Base-by-base conservation (phyloP, 2,888 invertebrate genomes). In the Oxytorus armatus region DNA sequence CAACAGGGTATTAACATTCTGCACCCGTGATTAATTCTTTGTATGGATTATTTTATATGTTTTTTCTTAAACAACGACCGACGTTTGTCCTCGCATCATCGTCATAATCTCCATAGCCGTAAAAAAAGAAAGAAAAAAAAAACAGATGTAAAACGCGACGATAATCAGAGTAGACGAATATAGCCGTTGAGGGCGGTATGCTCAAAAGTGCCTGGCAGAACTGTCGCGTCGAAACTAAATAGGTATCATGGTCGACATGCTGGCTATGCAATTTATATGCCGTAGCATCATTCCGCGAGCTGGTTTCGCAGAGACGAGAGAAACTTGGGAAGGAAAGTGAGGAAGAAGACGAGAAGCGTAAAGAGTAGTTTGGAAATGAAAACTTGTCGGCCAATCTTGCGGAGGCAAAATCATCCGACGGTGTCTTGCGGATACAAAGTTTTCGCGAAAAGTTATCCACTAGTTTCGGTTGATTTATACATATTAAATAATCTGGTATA, bases 221-320 rank as follows among this genome's bases (percentile, higher is more conserved):
- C 51, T 53, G 21, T 33, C 11, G 39, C 59, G 49, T 63, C 23
- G 42, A 63, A 65, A 49, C 63, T 65, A 49, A 55, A 77, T 57
- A 55, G 57, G 57, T 70, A 70, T 65, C 63, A 63, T 49, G 25
- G 61, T 59, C 11, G 21, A 47, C 49, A 5, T 53, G 33, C 16
- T 36, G 1, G 18, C 25, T 25, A 14, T 3, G 65, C 63, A 63
- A 69, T 77, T 69, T 47, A 49, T 49, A 59, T 18, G 23, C 66
- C 49, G 39, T n/a, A 23, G 10, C 49, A 39, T 53, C 29, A 21
- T 59, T 39, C 39, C 3, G 39, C n/a, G 42, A 25, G n/a, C 36
- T 29, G 29, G 42, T 3, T 36, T 8, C 25, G 51, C 21, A 51
- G 49, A 51, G 21, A 70, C 36, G 36, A 23, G 47, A 16, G 10